phyloP scores from a whole-genome alignment of 2,888 invertebrate species.

The Drosophila macrospina region DNA sequence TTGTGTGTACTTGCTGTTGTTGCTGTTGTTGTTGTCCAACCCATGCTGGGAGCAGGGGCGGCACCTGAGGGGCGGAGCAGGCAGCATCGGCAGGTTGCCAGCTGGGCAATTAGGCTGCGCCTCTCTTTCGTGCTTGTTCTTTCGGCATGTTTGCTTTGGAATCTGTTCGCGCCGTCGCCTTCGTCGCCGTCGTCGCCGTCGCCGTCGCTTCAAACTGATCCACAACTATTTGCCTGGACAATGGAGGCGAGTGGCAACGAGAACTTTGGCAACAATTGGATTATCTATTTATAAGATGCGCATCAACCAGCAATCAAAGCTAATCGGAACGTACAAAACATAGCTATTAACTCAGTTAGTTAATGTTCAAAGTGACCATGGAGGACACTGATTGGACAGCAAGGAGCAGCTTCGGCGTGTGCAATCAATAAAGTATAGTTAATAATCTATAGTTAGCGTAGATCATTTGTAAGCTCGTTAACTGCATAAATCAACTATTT shows the following conservation, averaged over 20 bases:
- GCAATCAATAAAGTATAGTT: not conserved
- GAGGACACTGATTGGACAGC: not conserved
- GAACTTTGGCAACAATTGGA: not conserved
- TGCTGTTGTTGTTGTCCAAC: constrained; percentile 2
- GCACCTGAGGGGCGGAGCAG: constrained; percentile 34
- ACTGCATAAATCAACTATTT: not conserved
- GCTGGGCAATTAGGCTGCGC: constrained; percentile 76
- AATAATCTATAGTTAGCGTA: not conserved
- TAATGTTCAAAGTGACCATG: not conserved
- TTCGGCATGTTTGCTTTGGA: constrained; percentile 66
- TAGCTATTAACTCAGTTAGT: not conserved
- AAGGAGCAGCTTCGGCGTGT: not conserved
- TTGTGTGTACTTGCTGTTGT: constrained; percentile 28
- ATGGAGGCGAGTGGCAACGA: not conserved
- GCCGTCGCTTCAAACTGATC: constrained; percentile 44
- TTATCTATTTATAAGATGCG: constrained; percentile 13
- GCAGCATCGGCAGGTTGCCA: constrained; percentile 62
- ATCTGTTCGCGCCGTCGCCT: constrained; percentile 63
- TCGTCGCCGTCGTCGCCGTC: not conserved
- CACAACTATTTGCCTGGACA: not conserved
- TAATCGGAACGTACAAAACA: too few relatives aligned
- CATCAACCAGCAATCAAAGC: not conserved
- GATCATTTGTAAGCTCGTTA: constrained; percentile 1
- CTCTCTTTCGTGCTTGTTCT: constrained; percentile 36
- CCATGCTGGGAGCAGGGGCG: constrained; percentile 37